Evolutionary conservation across 2,888 invertebrate species (phyloP), one percentile per base, ranked within the genome.

Genomic region (Patella depressa): DNA sequence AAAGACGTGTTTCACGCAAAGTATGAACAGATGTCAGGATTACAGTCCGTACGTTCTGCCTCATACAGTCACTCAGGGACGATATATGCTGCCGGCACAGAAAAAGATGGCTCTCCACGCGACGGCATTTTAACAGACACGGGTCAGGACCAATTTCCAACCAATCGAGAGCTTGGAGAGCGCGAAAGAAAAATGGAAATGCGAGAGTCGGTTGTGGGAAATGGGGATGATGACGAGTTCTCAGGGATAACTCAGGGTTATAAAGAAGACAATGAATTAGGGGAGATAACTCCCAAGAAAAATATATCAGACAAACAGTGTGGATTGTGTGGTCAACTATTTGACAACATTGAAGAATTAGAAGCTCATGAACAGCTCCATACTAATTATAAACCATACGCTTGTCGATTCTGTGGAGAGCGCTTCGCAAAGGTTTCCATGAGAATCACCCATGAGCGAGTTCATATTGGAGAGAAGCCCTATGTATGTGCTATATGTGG

Each of bases 331-430:
- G 85, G 85, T 11, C 85, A 87, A 79, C 80, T 81, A 24, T 87
- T 87, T 71, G 85, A 84, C 59, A 83, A 83, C 53, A 78, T 82
- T n/a, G 82, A 83, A 71, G 84, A 86, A 75, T 81, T 87, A 12
- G 84, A 85, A 74, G 81, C 85, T 57, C 88, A 88, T 75, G 85
- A 85, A 76, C 85, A 86, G 73, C 79, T 85, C 7, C 88, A 88
- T 74, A 85, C 83, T 12, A 87, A 86, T 79, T 86, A 85, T 73
- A 84, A 84, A 74, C 86, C 88, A n/a, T 85, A 86, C 73, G 80
- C 84, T n/a, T 88, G 88, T 78, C 82, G 84, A 15, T 86, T 85
- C 78, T 88, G 88, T 76, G 86, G 85, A 11, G 82, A 86, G 77
- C 80, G 86, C 53, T 88, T 88, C 77, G 78, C 85, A 15, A 87